phyloP scores from a whole-genome alignment of 2,797 vertebrate genomes.

The Esox masquinongy region DNA sequence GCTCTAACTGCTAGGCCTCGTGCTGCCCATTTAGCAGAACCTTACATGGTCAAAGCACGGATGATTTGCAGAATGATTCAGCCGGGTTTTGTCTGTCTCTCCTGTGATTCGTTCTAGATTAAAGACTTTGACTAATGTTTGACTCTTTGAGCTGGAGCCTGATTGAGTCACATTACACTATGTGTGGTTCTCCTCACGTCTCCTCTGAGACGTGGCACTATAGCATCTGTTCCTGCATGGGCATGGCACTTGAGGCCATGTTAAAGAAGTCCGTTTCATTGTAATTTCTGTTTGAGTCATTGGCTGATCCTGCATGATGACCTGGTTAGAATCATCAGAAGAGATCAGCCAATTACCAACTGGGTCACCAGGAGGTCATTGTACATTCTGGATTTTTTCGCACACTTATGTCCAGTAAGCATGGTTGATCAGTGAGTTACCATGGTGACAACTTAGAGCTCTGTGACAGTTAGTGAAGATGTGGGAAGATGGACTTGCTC shows the following conservation, averaged over 20 bases:
- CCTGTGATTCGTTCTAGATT: conserved; percentile 54
- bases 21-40: background rate
- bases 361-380: too few relatives aligned
- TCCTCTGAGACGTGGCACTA: too few relatives aligned
- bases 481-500: background rate
- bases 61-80: conserved; percentile 22
- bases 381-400: too few relatives aligned
- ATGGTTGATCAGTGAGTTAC: conserved; percentile 61
- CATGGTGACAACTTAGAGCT: conserved; percentile 41
- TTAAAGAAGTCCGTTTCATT: too few relatives aligned
- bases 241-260: too few relatives aligned
- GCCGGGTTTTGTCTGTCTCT: conserved; percentile 13
- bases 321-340: too few relatives aligned
- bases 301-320: too few relatives aligned
- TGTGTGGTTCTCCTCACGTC: too few relatives aligned
- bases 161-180: conserved; percentile 57
- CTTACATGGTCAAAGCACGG: conserved; percentile 20
- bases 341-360: too few relatives aligned
- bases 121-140: conserved; percentile 64
- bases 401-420: conserved; percentile 27
- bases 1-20: background rate
- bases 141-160: conserved; percentile 54
- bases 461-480: background rate
- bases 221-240: too few relatives aligned
- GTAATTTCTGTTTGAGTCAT: too few relatives aligned